These are phyloP conservation scores for Actinemys pallida DNA, from an alignment of 2,113 vertebrate genomes.

Conservation along the genomic window DNA sequence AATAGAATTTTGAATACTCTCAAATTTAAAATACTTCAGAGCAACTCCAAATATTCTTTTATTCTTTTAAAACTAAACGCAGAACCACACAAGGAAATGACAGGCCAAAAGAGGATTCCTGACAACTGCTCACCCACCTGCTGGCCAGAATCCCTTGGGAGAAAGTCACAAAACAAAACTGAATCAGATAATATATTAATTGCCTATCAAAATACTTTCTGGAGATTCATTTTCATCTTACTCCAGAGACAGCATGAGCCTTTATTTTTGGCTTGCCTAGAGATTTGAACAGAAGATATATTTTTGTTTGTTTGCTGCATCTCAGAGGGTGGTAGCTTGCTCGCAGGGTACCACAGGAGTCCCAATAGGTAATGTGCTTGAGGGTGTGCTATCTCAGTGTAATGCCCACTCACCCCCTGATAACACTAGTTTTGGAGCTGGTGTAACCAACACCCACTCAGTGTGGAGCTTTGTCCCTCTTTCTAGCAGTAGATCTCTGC, in stretches of 20 bases:
- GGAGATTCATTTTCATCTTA: accelerated
- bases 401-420: not conserved
- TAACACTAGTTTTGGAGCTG: not conserved
- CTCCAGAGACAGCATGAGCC: not conserved
- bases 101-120: not conserved
- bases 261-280: accelerated
- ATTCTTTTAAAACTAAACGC: not conserved
- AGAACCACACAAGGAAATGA: not conserved
- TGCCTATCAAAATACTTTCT: not conserved
- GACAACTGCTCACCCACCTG: not conserved
- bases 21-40: accelerated
- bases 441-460: not conserved
- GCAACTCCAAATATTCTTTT: not conserved
- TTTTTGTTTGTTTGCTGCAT: not conserved
- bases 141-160: not conserved
- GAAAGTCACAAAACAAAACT: not conserved
- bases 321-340: not conserved
- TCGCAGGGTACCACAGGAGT: no score
- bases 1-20: not conserved
- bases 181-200: not conserved
- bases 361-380: not conserved
- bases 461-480: not conserved
- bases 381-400: not conserved
- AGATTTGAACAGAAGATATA: not conserved
- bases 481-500: not conserved